A percentile compares a stretch with the other conserved stretches of the same genome.
phyloP scores from a whole-genome alignment of 2,113 vertebrate genomes.

The Narcine bancroftii region DNA sequence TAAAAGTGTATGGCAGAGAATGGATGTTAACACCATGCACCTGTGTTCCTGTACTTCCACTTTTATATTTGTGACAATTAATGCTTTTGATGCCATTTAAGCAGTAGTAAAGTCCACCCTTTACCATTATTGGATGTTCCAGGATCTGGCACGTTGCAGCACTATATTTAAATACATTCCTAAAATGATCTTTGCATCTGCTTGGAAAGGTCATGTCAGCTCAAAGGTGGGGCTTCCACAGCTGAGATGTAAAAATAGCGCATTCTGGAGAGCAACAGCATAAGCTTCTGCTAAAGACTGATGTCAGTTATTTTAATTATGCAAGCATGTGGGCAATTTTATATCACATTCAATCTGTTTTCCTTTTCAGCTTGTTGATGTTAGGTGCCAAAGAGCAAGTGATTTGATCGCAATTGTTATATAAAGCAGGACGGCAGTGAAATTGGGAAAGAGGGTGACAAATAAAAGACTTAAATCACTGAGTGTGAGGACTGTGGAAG shows the following conservation, averaged over 20 bases:
- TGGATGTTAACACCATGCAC: neutral
- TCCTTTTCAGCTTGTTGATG: no score
- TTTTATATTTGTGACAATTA: neutral
- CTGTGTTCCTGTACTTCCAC: neutral
- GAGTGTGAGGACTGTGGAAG: neutral
- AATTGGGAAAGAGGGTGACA: neutral
- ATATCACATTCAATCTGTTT: neutral
- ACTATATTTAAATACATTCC: constrained; percentile 15
- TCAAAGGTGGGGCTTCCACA: neutral
- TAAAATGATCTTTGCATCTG: constrained; percentile 13
- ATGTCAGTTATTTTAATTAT: neutral
- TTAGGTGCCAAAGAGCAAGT: neutral
- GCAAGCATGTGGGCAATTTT: neutral
- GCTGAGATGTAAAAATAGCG: constrained; percentile 13
- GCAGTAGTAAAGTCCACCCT: neutral
- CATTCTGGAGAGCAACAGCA: neutral
- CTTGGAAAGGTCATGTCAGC: neutral
- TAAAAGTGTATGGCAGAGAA: neutral
- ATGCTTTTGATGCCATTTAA: neutral
- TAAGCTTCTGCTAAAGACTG: neutral
- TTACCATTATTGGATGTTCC: constrained; percentile 27
- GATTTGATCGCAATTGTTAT: neutral
- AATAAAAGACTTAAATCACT: neutral
- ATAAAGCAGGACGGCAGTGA: neutral
- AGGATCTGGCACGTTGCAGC: neutral